phyloP scores from a whole-genome alignment of 2,113 vertebrate species.

The Cyprinodon brontotheroides region DNA sequence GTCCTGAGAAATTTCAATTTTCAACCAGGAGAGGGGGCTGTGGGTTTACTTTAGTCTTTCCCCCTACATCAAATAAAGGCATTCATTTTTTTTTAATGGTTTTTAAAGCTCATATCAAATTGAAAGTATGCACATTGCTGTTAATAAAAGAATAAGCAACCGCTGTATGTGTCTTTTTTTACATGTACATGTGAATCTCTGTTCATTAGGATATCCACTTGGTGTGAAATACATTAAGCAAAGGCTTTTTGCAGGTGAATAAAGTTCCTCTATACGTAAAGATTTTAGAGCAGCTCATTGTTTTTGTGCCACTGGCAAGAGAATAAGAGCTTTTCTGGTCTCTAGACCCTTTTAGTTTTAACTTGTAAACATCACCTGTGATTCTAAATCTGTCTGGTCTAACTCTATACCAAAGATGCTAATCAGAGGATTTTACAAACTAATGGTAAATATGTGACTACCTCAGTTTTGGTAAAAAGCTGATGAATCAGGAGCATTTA shows the following conservation, averaged over 20 bases:
- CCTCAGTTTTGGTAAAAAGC: too few relatives aligned
- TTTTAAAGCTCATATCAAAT: conserved; percentile 77
- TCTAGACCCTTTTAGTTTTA: too few relatives aligned
- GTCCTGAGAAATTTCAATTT: conserved; percentile 24
- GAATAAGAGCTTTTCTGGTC: too few relatives aligned
- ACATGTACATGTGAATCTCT: background rate
- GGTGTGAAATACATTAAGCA: background rate
- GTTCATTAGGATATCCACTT: background rate
- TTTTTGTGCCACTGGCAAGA: too few relatives aligned
- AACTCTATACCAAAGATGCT: too few relatives aligned
- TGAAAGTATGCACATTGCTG: conserved; percentile 78
- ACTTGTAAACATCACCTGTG: too few relatives aligned
- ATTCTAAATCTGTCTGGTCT: too few relatives aligned
- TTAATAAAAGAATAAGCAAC: conserved; percentile 74
- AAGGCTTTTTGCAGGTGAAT: background rate
- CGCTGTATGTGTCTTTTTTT: background rate
- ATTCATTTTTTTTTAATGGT: conserved; percentile 54
- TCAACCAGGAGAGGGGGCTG: conserved; percentile 71
- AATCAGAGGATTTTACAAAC: too few relatives aligned
- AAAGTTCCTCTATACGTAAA: background rate
- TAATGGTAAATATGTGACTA: too few relatives aligned
- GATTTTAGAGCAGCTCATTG: background rate
- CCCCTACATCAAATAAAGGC: conserved; percentile 57
- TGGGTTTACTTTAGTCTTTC: conserved; percentile 56
- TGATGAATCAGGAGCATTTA: too few relatives aligned